Base-by-base conservation (phyloP, 2,797 vertebrate species). In the Lepilemur septentrionalis region DNA sequence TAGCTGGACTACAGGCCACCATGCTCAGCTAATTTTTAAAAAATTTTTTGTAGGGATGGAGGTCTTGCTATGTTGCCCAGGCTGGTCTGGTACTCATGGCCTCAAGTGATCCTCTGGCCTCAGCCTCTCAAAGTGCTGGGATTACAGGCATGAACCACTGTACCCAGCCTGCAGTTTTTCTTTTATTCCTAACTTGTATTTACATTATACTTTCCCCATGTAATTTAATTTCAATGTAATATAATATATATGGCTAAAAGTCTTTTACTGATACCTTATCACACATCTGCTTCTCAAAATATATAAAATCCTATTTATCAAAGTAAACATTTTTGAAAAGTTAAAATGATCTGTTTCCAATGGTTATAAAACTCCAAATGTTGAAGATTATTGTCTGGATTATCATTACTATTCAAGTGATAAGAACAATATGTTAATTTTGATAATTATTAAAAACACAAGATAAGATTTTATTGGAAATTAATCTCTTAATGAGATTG, bases 211-310 rank as follows among this genome's bases (percentile, higher is more conserved):
- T 89, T 93, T 63, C 20, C 25, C 57, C 70, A 87, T 6, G 3
- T 87, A 94, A 32, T 78, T 96, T 89, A 70, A 93, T 82, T 38
- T 94, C 63, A 69, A 32, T 46, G 28, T 79, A 75, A 67, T 79
- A 55, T 30, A 95, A 15, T 55, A 14, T 48, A 79, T 22, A 52
- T 69, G 65, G 30, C 43, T 82, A 1, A 41, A 89, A 86, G 25
- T 63, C 32, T 88, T 89, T 89, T 73, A 86, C 18, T 89, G 41
- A 67, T 81, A 93, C 9, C 2, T 4, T 85, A 20, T 38, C 46
- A 89, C 22, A 81, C 2, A 91, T 32, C 28, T 95, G 43, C 76
- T 89, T 92, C 48, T 81, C 81, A 86, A 92, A 89, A 86, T 32
- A 73, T 22, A 79, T 84, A 65, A 61, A 84, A 65, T 76, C 23